Evolutionary conservation across 2,113 vertebrate species (phyloP).

Genomic region (Rhea americana): DNA sequence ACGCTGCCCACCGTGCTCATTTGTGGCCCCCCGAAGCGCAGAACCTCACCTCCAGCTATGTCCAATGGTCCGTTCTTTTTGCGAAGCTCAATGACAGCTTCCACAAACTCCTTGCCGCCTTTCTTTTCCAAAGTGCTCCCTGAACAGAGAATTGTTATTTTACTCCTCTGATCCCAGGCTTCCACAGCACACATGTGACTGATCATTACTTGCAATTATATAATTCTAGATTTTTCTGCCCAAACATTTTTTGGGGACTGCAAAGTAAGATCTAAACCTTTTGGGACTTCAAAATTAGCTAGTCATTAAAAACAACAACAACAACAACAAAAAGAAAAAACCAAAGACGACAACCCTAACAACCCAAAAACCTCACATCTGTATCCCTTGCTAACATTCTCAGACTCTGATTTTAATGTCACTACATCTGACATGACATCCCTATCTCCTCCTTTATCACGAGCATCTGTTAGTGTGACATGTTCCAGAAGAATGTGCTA

Average conservation of each 20-base stretch:
- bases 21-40: not conserved
- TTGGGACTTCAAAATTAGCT: conserved; percentile 69
- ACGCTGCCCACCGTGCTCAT: fast-evolving
- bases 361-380: conserved; percentile 48
- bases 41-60: conserved; percentile 89
- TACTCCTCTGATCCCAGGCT: conserved; percentile 20
- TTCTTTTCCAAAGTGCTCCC: conserved; percentile 96
- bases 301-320: conserved; percentile 60
- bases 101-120: conserved; percentile 93
- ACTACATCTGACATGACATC: conserved; percentile 8
- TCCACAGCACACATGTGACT: conserved; percentile 22
- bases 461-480: conserved; percentile 3
- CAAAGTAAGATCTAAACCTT: conserved; percentile 80
- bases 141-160: conserved; percentile 71
- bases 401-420: not conserved
- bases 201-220: conserved; percentile 18
- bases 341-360: conserved; percentile 58
- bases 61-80: conserved; percentile 97
- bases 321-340: conserved; percentile 50
- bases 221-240: conserved; percentile 64
- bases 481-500: conserved; percentile 27
- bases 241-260: conserved; percentile 68
- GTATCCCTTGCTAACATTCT: conserved; percentile 24
- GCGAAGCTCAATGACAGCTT: conserved; percentile 90
- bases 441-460: conserved; percentile 37